phyloP scores from a whole-genome alignment of 2,797 vertebrate genomes.

The Enteromius trimaculatus region DNA sequence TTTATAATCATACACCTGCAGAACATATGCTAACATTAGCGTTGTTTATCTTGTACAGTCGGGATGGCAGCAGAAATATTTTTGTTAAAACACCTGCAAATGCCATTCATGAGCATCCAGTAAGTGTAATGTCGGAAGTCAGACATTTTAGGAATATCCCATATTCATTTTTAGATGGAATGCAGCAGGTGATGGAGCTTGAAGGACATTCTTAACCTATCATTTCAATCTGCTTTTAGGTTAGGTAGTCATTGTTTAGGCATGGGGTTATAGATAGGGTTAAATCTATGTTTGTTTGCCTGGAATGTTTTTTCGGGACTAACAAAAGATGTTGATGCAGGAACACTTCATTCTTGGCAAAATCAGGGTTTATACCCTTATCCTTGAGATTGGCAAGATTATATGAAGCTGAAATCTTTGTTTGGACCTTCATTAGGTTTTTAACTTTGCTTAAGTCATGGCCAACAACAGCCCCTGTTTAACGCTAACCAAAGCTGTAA shows the following conservation, averaged over 20 bases:
- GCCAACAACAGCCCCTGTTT: not conserved
- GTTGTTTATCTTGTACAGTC: not conserved
- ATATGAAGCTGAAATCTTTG: not conserved
- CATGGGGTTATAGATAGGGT: not conserved
- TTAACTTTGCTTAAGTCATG: not conserved
- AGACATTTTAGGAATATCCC: not conserved
- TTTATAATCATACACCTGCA: not conserved
- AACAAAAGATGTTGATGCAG: not conserved
- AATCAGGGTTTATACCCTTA: not conserved
- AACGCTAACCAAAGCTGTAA: slow-evolving; percentile 13
- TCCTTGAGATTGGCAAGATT: not conserved
- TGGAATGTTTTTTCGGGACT: not conserved
- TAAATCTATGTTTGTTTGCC: not conserved
- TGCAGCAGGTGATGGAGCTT: not conserved
- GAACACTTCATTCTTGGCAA: not conserved
- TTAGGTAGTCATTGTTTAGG: not conserved
- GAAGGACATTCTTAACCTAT: not conserved
- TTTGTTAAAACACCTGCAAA: slow-evolving; percentile 8
- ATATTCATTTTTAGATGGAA: not conserved
- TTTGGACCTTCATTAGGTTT: not conserved
- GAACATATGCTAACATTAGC: not conserved
- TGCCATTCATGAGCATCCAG: not conserved
- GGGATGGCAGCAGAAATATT: not conserved
- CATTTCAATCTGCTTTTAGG: not conserved
- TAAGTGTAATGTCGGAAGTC: not conserved